Percentiles rank a stretch among this genome's conserved stretches.
phyloP scores from a whole-genome alignment of 2,888 invertebrate species.

The Drosophila anomalata region DNA sequence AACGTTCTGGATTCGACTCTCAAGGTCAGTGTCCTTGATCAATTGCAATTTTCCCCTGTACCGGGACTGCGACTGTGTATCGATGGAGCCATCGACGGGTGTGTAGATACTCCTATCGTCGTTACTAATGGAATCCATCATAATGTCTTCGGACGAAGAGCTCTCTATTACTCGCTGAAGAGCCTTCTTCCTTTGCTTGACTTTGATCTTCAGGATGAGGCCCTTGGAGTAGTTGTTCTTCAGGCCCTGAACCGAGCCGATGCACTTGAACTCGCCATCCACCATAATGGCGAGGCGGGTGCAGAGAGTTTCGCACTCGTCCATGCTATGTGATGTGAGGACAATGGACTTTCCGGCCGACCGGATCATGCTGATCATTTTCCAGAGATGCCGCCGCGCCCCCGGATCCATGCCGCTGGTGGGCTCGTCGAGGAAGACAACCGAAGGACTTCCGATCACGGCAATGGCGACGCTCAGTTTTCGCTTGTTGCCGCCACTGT shows the following conservation, averaged over 20 bases:
- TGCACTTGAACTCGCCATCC: constrained; percentile 88
- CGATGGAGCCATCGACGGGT: background rate
- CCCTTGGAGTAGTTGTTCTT: constrained; percentile 87
- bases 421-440: constrained; percentile 88
- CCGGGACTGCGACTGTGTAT: background rate
- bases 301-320: constrained; percentile 92
- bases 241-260: constrained; percentile 89
- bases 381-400: constrained; percentile 89
- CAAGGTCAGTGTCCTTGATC: background rate
- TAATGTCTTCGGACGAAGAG: background rate
- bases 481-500: constrained; percentile 89
- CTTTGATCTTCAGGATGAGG: constrained; percentile 82
- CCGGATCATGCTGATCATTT: constrained; percentile 87
- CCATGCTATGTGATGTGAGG: constrained; percentile 93
- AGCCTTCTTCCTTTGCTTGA: constrained; percentile 20
- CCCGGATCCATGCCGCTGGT: constrained; percentile 84
- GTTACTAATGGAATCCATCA: background rate
- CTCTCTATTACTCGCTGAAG: background rate
- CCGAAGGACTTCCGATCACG: constrained; percentile 87
- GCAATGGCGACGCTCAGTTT: constrained; percentile 89
- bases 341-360: constrained; percentile 89
- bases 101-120: background rate
- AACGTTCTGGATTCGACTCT: constrained; percentile 2
- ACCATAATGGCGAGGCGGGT: constrained; percentile 92
- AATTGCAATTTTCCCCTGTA: background rate